Evolutionary conservation across 2,888 invertebrate species (phyloP).

Genomic region (Seira sanloemensis): DNA sequence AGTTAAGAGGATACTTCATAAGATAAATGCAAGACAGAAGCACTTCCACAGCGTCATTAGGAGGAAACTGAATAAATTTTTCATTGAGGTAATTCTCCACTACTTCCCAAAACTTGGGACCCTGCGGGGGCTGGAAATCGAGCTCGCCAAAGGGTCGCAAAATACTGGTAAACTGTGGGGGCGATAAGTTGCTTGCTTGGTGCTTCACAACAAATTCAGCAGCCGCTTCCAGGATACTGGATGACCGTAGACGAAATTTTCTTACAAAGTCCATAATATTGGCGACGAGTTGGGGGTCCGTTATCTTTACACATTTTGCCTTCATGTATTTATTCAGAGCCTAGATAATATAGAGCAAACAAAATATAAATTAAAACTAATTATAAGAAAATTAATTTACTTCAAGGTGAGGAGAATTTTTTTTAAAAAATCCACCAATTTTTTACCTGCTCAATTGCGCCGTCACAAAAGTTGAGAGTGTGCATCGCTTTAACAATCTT

Average conservation of each 20-base stretch:
- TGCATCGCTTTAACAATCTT: constrained; percentile 74
- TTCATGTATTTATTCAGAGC: constrained; percentile 81
- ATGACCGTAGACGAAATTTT: constrained; percentile 80
- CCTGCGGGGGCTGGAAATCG: constrained; percentile 78
- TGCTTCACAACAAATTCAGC: constrained; percentile 79
- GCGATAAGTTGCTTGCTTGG: constrained; percentile 77
- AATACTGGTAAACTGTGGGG: constrained; percentile 79
- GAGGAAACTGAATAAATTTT: constrained; percentile 79
- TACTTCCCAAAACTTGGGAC: constrained; percentile 79
- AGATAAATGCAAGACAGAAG: constrained; percentile 82
- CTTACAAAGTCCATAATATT: constrained; percentile 81
- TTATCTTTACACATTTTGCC: constrained; percentile 76
- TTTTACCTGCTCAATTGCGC: constrained; percentile 67
- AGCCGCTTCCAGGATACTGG: constrained; percentile 79
- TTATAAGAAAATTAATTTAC: not conserved
- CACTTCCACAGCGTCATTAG: constrained; percentile 80
- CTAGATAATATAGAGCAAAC: too few relatives aligned
- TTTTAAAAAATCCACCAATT: not conserved
- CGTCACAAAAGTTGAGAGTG: constrained; percentile 65
- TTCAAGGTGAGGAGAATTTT: not conserved
- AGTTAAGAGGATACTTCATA: constrained; percentile 80
- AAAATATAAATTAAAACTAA: constrained; percentile 72
- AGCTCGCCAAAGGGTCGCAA: constrained; percentile 81
- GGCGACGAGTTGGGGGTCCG: constrained; percentile 79
- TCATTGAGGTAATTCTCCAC: constrained; percentile 79